Base-by-base conservation (phyloP, 1,140 invertebrate genomes). In the Pachypeltis micranthus region DNA sequence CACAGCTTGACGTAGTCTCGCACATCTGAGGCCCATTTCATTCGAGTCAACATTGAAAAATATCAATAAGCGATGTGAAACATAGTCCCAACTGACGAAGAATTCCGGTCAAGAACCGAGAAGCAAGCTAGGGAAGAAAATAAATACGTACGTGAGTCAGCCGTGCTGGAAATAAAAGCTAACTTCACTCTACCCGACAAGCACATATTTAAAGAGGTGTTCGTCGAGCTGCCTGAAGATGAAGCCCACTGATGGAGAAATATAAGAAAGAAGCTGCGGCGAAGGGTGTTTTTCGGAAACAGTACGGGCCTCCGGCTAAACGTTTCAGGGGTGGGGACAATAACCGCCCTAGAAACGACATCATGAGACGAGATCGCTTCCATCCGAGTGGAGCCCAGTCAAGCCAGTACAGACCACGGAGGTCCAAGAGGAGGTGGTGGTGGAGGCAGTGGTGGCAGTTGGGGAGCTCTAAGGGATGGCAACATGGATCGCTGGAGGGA, bases 1-100 rank as follows among this genome's bases (percentile, higher is more conserved):
- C n/a, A n/a, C n/a, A n/a, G n/a, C n/a, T n/a, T n/a, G n/a, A n/a
- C n/a, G n/a, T n/a, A n/a, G n/a, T n/a, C n/a, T n/a, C n/a, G n/a
- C n/a, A n/a, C n/a, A n/a, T n/a, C n/a, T n/a, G n/a, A n/a, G n/a
- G n/a, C n/a, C n/a, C n/a, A n/a, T n/a, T n/a, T n/a, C n/a, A n/a
- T n/a, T n/a, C n/a, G n/a, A n/a, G n/a, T n/a, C n/a, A n/a, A n/a
- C n/a, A n/a, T n/a, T n/a, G n/a, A n/a, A n/a, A n/a, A n/a, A n/a
- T n/a, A n/a, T n/a, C n/a, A n/a, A n/a, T n/a, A n/a, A n/a, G n/a
- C n/a, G n/a, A n/a, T n/a, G n/a, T n/a, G n/a, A n/a, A n/a, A n/a
- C n/a, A 82, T 95, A 74, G 83, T 96, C 72, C 90, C 93, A 69
- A 84, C 84, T 66, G 88, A 92, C 73, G 91, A 93, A 75, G 91